phyloP scores from a whole-genome alignment of 1,140 invertebrate genomes.

The Propsilocerus akamusi region DNA sequence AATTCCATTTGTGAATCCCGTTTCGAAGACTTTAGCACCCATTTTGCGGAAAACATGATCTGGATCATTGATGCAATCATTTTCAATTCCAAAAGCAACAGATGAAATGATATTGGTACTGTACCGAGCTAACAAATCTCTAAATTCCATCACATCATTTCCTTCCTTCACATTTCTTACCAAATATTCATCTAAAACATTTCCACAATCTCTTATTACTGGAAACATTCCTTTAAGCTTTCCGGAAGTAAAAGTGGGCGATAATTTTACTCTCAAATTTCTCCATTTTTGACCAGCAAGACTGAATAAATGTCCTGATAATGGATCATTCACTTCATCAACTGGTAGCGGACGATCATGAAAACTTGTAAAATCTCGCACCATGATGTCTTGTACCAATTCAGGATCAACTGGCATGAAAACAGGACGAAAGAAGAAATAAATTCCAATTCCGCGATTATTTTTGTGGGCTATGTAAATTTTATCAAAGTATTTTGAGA shows the following conservation, averaged over 20 bases:
- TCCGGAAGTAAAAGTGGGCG: slow-evolving; percentile 29
- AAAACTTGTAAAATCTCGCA: background rate
- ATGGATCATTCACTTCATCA: slow-evolving; percentile 11
- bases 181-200: slow-evolving; percentile 11
- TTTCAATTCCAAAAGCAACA: slow-evolving; percentile 13
- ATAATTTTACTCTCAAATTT: slow-evolving; percentile 24
- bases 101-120: slow-evolving; percentile 12
- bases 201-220: slow-evolving; percentile 20
- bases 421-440: background rate
- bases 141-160: slow-evolving; percentile 7
- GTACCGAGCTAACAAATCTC: background rate
- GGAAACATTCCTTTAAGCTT: slow-evolving; percentile 35
- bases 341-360: background rate
- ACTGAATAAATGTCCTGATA: slow-evolving; percentile 17
- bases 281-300: slow-evolving; percentile 27
- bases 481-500: background rate
- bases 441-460: background rate
- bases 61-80: background rate
- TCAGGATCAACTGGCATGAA: background rate
- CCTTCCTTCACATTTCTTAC: slow-evolving; percentile 6
- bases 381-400: background rate
- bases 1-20: background rate
- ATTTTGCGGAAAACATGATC: slow-evolving; percentile 7
- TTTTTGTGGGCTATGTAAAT: background rate
- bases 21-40: background rate